These are phyloP conservation scores for Vanessa cardui DNA, from an alignment of 2,888 invertebrate species.

Conservation along the genomic window DNA sequence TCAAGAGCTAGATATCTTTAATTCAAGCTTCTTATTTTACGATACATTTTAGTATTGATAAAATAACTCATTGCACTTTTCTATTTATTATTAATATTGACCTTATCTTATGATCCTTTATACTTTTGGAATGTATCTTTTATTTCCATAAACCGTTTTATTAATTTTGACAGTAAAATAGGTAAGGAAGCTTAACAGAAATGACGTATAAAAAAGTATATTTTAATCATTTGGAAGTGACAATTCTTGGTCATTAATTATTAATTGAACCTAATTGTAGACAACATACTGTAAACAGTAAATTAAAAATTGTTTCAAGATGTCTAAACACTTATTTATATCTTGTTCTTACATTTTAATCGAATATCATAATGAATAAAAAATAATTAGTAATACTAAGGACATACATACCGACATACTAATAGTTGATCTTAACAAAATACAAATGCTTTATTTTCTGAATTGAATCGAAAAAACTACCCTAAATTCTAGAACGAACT, in stretches of 20 bases:
- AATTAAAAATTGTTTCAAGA: not conserved
- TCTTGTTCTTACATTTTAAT: not conserved
- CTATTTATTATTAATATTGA: no score
- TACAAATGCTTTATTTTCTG: constrained; percentile 8
- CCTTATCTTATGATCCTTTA: no score
- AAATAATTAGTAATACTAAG: not conserved
- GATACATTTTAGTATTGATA: no score
- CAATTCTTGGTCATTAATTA: constrained; percentile 15
- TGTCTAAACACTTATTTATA: not conserved
- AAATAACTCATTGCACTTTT: no score
- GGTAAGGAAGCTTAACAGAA: not conserved
- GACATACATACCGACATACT: not conserved
- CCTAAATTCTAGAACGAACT: constrained; percentile 15
- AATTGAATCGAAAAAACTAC: not conserved
- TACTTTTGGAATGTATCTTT: no score
- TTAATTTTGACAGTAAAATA: no score
- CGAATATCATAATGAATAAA: not conserved
- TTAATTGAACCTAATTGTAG: constrained; percentile 6
- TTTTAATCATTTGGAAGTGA: constrained; percentile 25
- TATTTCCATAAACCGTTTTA: no score
- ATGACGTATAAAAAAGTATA: constrained; percentile 16
- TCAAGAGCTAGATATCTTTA: no score
- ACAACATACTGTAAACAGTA: constrained; percentile 8
- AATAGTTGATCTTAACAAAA: not conserved
- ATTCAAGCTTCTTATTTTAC: no score